phyloP scores from a whole-genome alignment of 2,113 vertebrate species.

The Mobula birostris region DNA sequence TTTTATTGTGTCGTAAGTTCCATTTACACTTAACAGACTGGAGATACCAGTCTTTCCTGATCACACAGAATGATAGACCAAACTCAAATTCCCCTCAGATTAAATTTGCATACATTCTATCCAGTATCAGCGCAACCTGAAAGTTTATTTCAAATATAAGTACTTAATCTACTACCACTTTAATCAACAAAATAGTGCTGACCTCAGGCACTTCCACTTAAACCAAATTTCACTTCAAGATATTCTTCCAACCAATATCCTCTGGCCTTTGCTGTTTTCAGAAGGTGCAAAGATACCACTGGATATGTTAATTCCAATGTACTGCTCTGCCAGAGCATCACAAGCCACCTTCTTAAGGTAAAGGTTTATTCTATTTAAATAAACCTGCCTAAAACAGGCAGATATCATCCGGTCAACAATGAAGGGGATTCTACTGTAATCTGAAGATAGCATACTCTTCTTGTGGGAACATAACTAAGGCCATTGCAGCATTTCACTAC shows the following conservation, averaged over 20 bases:
- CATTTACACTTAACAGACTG: neutral
- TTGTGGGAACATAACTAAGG: neutral
- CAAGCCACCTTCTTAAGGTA: neutral
- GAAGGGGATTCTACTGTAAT: neutral
- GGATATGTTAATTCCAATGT: neutral
- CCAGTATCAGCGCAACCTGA: neutral
- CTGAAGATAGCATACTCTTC: neutral
- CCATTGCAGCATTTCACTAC: neutral
- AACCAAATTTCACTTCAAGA: neutral
- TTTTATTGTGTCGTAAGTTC: no score
- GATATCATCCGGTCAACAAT: neutral
- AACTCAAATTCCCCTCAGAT: neutral
- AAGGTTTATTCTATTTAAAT: neutral
- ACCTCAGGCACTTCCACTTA: neutral
- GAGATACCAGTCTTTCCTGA: neutral
- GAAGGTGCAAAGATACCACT: neutral
- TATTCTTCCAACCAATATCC: conserved; percentile 9
- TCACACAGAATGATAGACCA: neutral
- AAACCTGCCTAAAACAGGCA: neutral
- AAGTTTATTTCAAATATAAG: conserved; percentile 10
- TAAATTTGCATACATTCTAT: neutral
- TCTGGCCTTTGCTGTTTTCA: neutral
- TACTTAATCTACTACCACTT: neutral
- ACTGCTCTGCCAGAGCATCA: neutral
- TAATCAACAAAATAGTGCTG: neutral